Evolutionary conservation across 2,888 invertebrate genomes (phyloP).

Genomic region (Sipha maydis): DNA sequence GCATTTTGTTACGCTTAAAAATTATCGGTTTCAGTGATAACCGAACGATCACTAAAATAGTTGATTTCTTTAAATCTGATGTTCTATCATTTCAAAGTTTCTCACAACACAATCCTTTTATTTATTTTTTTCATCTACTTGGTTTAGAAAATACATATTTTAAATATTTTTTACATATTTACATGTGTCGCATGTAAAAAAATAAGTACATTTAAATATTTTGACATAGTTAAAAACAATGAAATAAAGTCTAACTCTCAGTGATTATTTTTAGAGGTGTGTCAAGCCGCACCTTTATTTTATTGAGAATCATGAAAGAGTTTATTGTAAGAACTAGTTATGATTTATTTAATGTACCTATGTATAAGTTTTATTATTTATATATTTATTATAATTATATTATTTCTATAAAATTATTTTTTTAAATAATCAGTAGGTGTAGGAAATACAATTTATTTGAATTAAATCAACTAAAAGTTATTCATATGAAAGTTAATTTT

Average conservation of each 20-base stretch:
- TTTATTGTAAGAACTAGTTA: constrained; percentile 8
- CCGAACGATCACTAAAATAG: neutral
- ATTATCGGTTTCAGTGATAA: neutral
- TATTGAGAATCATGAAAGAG: neutral
- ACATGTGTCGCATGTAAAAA: neutral
- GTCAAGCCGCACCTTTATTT: neutral
- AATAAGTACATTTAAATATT: neutral
- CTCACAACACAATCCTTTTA: neutral
- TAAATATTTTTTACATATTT: neutral
- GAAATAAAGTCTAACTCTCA: neutral
- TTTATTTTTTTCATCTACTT: neutral
- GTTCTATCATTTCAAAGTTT: neutral
- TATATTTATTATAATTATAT: neutral
- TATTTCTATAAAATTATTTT: no score
- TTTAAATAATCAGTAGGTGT: neutral
- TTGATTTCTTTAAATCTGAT: neutral
- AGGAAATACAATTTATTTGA: no score
- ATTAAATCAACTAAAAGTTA: no score
- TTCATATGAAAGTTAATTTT: no score
- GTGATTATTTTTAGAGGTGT: neutral
- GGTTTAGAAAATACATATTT: neutral
- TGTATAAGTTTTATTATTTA: neutral
- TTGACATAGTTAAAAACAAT: neutral
- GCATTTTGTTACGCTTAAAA: neutral
- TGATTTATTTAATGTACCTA: neutral